A percentile compares a stretch with the other conserved stretches of the same genome.
These are phyloP conservation scores for Frankliniella fusca DNA, from an alignment of 2,888 invertebrate species.

Conservation along the genomic window DNA sequence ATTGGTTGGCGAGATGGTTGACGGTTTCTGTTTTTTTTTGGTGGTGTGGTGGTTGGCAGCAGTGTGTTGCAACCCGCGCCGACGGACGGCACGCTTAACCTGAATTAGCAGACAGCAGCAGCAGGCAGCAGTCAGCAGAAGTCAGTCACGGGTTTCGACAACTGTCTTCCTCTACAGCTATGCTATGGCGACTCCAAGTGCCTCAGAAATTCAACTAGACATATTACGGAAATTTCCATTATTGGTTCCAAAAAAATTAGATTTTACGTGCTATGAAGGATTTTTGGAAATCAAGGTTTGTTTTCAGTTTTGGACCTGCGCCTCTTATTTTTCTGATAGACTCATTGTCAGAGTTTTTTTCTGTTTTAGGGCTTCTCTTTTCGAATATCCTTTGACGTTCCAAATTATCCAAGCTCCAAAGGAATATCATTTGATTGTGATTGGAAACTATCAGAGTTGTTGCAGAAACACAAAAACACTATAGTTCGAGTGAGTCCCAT, in stretches of 20 bases:
- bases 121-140: no score
- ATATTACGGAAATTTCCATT: neutral
- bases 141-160: no score
- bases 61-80: no score
- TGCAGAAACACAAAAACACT: neutral
- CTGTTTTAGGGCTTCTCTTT: neutral
- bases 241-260: neutral
- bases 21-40: no score
- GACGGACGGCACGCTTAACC: no score
- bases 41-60: no score
- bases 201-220: neutral
- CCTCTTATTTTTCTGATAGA: neutral
- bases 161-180: no score
- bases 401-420: neutral
- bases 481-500: neutral
- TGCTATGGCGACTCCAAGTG: no score
- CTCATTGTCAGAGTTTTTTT: no score
- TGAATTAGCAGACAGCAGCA: no score
- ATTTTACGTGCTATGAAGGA: neutral
- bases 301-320: neutral
- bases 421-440: neutral
- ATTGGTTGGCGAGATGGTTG: no score
- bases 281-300: neutral
- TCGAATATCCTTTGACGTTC: neutral
- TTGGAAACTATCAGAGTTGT: neutral